phyloP scores from a whole-genome alignment of 2,113 vertebrate species.

The Cololabis saira region DNA sequence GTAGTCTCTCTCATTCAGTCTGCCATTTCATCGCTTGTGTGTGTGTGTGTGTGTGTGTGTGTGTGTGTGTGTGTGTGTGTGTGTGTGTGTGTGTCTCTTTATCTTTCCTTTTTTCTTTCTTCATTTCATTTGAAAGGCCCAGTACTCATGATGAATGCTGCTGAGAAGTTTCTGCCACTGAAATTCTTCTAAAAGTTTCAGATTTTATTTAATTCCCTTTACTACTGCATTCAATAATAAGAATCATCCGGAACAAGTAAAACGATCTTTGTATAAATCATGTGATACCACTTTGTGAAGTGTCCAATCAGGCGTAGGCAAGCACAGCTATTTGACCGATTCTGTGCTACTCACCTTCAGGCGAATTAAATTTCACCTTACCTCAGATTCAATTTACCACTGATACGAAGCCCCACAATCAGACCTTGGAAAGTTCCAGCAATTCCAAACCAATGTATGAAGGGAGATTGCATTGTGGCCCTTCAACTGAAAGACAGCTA shows the following conservation, averaged over 20 bases:
- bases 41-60: neutral
- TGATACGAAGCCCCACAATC: neutral
- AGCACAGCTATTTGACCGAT: slow-evolving; percentile 3
- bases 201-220: slow-evolving; percentile 13
- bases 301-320: neutral
- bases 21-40: neutral
- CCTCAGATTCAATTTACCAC: slow-evolving; percentile 19
- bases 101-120: slow-evolving; percentile 33
- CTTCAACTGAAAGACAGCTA: slow-evolving; percentile 27
- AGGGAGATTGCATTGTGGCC: slow-evolving; percentile 35
- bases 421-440: neutral
- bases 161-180: slow-evolving; percentile 20
- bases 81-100: slow-evolving; percentile 11
- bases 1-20: slow-evolving; percentile 3
- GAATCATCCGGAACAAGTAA: slow-evolving; percentile 6
- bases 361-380: slow-evolving; percentile 28
- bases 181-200: slow-evolving; percentile 40
- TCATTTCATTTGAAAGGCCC: slow-evolving; percentile 30
- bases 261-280: neutral
- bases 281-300: neutral
- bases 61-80: neutral
- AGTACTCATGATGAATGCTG: slow-evolving; percentile 20
- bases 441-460: slow-evolving; percentile 11
- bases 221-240: neutral
- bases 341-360: slow-evolving; percentile 19